Evolutionary conservation across 2,888 invertebrate genomes (phyloP).

Genomic region (Incurvaria masculella): DNA sequence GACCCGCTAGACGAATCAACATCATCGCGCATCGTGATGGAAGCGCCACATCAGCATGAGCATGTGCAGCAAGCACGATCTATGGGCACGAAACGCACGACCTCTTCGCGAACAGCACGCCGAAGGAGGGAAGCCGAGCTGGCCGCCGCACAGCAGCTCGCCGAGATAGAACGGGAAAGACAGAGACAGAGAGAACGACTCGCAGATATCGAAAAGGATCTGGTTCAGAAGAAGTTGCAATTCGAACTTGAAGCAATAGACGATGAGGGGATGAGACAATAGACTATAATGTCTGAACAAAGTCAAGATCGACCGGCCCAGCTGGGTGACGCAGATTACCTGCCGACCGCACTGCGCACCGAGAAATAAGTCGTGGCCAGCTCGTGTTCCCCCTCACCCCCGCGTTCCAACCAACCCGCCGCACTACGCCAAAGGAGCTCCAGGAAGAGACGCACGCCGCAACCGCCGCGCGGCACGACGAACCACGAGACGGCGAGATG

Average conservation of each 20-base stretch:
- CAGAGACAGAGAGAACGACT: not conserved
- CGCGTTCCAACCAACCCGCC: conserved; percentile 3
- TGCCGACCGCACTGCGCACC: not conserved
- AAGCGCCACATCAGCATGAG: too few relatives aligned
- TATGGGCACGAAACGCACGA: too few relatives aligned
- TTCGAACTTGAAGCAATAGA: not conserved
- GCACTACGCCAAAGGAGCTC: not conserved
- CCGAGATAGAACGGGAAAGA: not conserved
- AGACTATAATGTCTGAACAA: too few relatives aligned
- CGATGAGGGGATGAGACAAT: not conserved
- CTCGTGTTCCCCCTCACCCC: not conserved
- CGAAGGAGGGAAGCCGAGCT: not conserved
- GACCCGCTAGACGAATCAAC: too few relatives aligned
- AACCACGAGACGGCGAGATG: not conserved
- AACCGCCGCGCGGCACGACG: not conserved
- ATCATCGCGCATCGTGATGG: too few relatives aligned
- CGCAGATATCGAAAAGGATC: not conserved
- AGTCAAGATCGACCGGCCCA: too few relatives aligned
- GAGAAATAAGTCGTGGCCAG: not conserved
- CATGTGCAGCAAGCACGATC: too few relatives aligned
- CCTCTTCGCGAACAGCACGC: too few relatives aligned
- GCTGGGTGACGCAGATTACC: too few relatives aligned
- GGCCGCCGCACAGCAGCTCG: not conserved
- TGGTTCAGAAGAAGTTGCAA: not conserved
- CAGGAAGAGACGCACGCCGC: not conserved